A percentile compares a stretch with the other conserved stretches of the same genome.
These are phyloP conservation scores for Callionymus lyra DNA, from an alignment of 2,113 vertebrate species.

Conservation along the genomic window DNA sequence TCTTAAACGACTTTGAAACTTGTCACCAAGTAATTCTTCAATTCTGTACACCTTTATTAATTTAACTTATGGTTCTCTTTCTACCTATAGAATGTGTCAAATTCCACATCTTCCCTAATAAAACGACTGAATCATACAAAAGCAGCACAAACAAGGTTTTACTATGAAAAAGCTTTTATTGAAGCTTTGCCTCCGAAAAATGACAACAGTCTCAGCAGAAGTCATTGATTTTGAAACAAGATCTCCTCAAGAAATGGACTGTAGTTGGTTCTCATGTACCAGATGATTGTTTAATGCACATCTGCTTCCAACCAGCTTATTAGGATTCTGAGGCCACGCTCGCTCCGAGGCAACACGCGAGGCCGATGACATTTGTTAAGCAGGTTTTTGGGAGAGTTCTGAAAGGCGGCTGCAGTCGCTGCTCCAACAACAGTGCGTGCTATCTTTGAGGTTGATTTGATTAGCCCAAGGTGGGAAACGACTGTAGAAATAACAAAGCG, in stretches of 20 bases:
- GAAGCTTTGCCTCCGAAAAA: conserved; percentile 44
- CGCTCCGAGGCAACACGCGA: conserved; percentile 5
- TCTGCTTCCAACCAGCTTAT: conserved; percentile 31
- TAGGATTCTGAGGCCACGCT: no score
- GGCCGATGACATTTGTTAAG: no score
- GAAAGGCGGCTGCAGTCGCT: conserved; percentile 5
- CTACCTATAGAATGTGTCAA: no score
- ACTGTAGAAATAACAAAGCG: conserved; percentile 22
- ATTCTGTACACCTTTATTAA: no score
- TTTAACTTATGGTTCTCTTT: no score
- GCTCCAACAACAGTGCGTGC: conserved; percentile 21
- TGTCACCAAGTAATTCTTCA: no score
- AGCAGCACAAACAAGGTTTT: background rate
- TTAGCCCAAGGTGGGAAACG: conserved; percentile 23
- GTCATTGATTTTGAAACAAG: conserved; percentile 28
- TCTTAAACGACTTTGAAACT: no score
- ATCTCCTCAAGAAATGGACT: conserved; percentile 1
- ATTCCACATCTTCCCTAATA: no score
- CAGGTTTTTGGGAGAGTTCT: no score
- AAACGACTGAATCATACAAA: no score
- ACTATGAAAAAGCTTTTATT: conserved; percentile 47
- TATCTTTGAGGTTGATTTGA: conserved; percentile 25
- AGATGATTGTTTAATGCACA: conserved; percentile 21
- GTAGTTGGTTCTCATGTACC: conserved; percentile 3
- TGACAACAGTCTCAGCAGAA: conserved; percentile 33